Base-by-base conservation (phyloP, 2,888 invertebrate genomes). In the Heliconius charithonia region DNA sequence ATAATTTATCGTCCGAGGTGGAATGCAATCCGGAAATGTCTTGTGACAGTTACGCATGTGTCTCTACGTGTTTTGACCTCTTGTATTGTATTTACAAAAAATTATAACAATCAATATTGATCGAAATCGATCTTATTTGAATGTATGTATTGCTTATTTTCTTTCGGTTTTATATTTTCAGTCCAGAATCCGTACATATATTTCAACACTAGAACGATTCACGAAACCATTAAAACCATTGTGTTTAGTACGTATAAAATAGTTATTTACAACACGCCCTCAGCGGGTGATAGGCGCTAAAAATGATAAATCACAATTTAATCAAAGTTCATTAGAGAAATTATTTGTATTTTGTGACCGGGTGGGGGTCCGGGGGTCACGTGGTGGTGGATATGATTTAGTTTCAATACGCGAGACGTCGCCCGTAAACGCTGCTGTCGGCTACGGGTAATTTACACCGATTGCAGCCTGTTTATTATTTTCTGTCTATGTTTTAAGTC, bases 351-450 rank as follows among this genome's bases (percentile, higher is more conserved):
- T 77, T 67, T 87, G 79, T 80, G 79, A 78, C 81, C 83, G 76
- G 85, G 83, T 81, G 80, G 86, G 45, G 51, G 51, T 51, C 19
- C 7, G 1, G 19, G 51, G 88, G 88, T 91, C 90, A 91, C 88
- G 89, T 88, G 32, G 32, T 32, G 32, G 32, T 37, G 88, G 88
- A 86, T 89, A 90, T 93, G 91, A 93, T 92, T 92, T 92, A 93
- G 89, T 91, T 92, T 92, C 91, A 92, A 92, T 93, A 90, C 87
- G 89, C 85, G 87, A 83, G 88, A 89, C 89, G 90, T 88, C 87
- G 89, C 76, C 87, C 84, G 88, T 89, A 89, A 91, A 89, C 88
- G 88, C 87, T 88, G 83, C 89, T 90, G 92, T 92, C 91, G 83
- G 82, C 85, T 85, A 76, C 76, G 78, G 82, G 85, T 91, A 89